Percentiles rank a stretch among this genome's conserved stretches.
These are phyloP conservation scores for Ochropleura plecta DNA, from an alignment of 2,888 invertebrate genomes.

Conservation along the genomic window DNA sequence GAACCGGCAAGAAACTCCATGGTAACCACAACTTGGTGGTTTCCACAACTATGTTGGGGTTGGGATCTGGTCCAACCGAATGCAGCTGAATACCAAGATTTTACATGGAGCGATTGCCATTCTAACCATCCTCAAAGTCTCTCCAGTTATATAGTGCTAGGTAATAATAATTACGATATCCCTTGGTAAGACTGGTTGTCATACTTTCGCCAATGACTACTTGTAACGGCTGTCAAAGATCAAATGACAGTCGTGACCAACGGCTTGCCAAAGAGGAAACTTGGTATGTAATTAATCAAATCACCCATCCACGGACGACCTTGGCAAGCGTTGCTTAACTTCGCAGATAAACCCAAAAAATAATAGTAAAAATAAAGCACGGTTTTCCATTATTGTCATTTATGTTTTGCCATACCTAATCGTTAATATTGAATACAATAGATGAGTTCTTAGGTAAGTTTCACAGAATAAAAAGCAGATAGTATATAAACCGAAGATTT, in stretches of 20 bases:
- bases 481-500: conserved; percentile 12
- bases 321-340: neutral
- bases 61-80: neutral
- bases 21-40: no score
- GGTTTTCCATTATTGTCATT: neutral
- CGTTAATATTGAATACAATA: neutral
- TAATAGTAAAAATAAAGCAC: neutral
- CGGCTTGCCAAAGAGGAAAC: neutral
- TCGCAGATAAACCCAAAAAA: neutral
- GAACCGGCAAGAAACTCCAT: no score
- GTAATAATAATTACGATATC: neutral
- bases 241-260: neutral
- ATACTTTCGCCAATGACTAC: neutral
- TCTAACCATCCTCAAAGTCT: neutral
- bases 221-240: neutral
- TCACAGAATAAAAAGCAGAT: neutral
- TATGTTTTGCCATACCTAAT: neutral
- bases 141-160: neutral
- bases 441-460: neutral
- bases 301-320: neutral
- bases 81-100: neutral
- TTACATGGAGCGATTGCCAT: neutral
- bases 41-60: neutral
- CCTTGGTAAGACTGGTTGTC: neutral
- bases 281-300: neutral